These are phyloP conservation scores for Synanthedon vespiformis DNA, from an alignment of 2,888 invertebrate species.

Conservation along the genomic window DNA sequence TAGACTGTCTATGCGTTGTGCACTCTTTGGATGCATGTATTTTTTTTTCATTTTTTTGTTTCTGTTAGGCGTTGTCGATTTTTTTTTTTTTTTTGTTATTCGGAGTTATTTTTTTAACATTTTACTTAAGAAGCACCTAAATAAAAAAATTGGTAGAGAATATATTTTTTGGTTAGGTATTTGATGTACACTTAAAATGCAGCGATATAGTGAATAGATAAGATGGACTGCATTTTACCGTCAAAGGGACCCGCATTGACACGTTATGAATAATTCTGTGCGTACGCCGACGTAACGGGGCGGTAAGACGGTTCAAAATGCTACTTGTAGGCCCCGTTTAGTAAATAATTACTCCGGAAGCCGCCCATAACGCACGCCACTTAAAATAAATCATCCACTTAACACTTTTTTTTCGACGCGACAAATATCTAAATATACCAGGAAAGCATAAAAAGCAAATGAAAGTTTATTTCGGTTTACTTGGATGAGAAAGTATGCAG, in stretches of 20 bases:
- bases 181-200: background rate
- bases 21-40: too few species aligned
- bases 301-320: slow-evolving; percentile 18
- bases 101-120: too few species aligned
- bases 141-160: too few species aligned
- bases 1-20: too few species aligned
- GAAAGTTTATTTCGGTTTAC: slow-evolving; percentile 56
- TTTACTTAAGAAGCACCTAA: too few species aligned
- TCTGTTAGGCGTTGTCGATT: too few species aligned
- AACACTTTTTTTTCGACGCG: slow-evolving; percentile 60
- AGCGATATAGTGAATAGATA: background rate
- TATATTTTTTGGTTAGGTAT: too few species aligned
- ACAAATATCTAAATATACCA: slow-evolving; percentile 58
- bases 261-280: slow-evolving; percentile 43
- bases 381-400: slow-evolving; percentile 69
- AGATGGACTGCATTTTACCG: slow-evolving; percentile 12
- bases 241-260: slow-evolving; percentile 22
- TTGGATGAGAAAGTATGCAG: slow-evolving; percentile 63
- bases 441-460: slow-evolving; percentile 53
- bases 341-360: slow-evolving; percentile 62
- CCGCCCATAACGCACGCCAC: slow-evolving; percentile 47
- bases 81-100: too few species aligned
- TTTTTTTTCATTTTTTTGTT: too few species aligned
- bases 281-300: slow-evolving; percentile 25
- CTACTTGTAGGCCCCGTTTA: slow-evolving; percentile 26